Base-by-base conservation (phyloP, 1,140 invertebrate genomes). In the Ditylenchus dipsaci region DNA sequence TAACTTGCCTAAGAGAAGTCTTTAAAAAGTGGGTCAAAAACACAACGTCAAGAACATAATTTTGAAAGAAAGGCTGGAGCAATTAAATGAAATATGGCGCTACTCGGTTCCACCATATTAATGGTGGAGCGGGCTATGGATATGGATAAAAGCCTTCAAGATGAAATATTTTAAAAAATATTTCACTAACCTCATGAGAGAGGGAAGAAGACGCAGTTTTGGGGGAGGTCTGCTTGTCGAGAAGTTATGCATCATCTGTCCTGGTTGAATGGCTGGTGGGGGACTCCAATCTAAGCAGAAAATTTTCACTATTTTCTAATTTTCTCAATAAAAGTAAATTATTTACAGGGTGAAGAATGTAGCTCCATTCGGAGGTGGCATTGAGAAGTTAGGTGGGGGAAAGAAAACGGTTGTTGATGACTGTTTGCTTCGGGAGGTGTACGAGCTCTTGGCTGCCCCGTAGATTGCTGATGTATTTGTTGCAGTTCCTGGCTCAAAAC, bases 321-420 rank as follows among this genome's bases (percentile, higher is more conserved):
- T 58, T 1, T 17, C 26, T 19, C 1, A 42, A 9, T 38, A 63
- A 38, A 63, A 38, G 29, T 45, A 33, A 38, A 53, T 7, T 7
- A 17, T 8, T 53, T 7, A 53, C 49, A 19, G 49, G 49, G 49
- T 19, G 47, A 63, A 63, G 38, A 58, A 63, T 49, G 45, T 19
- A 29, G 66, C 19, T 68, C 60, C 29, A 30, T 27, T 67, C 38
- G 69, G 70, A n/a, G 69, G 69, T 19, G 69, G 69, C 26, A 72
- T 13, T 7, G 69, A 63, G 38, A 71, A 72, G 42, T 73, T 63
- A 33, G 68, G 68, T 38, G 64, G 26, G 17, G 15, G 67, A 71
- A 63, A 45, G 60, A 0, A 7, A 63, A 42, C 27, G 11, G 49
- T 53, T 53, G 49, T 53, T 19, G 33, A 38, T 38, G 1, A 53